phyloP scores from a whole-genome alignment of 2,797 vertebrate genomes.

The Pseudochromis fuscus region DNA sequence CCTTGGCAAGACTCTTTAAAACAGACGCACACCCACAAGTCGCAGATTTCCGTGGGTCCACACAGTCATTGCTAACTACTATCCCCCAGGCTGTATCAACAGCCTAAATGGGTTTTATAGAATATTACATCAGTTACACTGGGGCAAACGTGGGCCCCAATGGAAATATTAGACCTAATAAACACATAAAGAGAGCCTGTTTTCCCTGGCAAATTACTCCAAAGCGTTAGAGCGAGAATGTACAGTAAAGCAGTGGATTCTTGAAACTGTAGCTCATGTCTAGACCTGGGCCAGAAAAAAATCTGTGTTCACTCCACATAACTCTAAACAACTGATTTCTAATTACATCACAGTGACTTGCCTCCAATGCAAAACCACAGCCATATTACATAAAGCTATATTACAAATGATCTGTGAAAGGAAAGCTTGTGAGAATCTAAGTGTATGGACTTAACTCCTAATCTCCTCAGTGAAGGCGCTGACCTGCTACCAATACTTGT shows the following conservation, averaged over 20 bases:
- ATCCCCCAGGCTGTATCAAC: slow-evolving; percentile 63
- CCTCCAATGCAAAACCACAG: slow-evolving; percentile 7
- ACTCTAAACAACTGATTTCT: slow-evolving; percentile 25
- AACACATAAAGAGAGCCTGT: slow-evolving; percentile 55
- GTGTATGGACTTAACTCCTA: slow-evolving; percentile 23
- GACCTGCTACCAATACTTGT: slow-evolving; percentile 37
- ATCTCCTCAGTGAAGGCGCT: slow-evolving; percentile 29
- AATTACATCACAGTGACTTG: slow-evolving; percentile 17
- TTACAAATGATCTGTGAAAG: slow-evolving; percentile 22
- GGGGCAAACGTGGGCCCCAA: slow-evolving; percentile 44
- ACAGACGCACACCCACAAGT: slow-evolving; percentile 48
- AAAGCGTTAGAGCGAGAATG: slow-evolving; percentile 47
- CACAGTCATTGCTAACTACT: slow-evolving; percentile 48
- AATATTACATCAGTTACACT: slow-evolving; percentile 69
- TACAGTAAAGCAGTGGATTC: slow-evolving; percentile 38
- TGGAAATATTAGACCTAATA: slow-evolving; percentile 66
- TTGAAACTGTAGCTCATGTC: slow-evolving; percentile 56
- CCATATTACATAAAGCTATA: no score
- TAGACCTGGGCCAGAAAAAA: slow-evolving; percentile 48
- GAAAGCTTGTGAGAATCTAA: slow-evolving; percentile 34
- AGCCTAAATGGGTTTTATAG: slow-evolving; percentile 58
- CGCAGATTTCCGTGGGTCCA: slow-evolving; percentile 57
- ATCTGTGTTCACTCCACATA: slow-evolving; percentile 11
- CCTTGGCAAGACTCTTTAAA: slow-evolving; percentile 61
- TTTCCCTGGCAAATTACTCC: slow-evolving; percentile 46